These are phyloP conservation scores for Calameuta pallipes DNA, from an alignment of 2,888 invertebrate genomes.

Conservation along the genomic window DNA sequence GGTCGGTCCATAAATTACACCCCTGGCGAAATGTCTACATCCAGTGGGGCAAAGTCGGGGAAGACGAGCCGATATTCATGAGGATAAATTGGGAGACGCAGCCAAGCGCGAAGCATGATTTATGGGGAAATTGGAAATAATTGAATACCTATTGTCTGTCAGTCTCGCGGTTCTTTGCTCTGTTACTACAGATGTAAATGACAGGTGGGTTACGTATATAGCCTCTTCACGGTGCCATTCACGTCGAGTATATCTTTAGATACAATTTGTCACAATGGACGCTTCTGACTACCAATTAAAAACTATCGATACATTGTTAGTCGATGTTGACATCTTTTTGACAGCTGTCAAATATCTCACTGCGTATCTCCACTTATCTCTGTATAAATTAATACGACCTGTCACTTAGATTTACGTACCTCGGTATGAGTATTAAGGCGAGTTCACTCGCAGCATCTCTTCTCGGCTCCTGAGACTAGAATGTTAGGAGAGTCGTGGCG, in stretches of 20 bases:
- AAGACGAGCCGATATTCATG: neutral
- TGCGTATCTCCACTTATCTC: neutral
- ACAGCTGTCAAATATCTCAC: neutral
- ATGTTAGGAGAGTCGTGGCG: neutral
- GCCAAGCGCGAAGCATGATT: conserved; percentile 52
- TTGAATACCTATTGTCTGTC: conserved; percentile 15
- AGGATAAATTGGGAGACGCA: neutral
- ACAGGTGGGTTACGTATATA: neutral
- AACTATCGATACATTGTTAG: neutral
- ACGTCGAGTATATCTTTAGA: conserved; percentile 1
- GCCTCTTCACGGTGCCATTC: conserved; percentile 6
- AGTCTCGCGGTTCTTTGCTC: neutral
- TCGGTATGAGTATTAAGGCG: neutral
- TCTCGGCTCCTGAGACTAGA: neutral
- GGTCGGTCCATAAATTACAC: neutral
- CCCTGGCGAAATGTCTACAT: neutral
- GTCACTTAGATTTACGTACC: neutral
- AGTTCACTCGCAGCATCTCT: neutral
- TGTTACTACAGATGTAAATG: neutral
- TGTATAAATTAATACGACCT: neutral
- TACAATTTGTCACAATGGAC: neutral
- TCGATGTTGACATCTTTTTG: neutral
- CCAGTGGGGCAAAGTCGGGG: neutral
- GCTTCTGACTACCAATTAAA: neutral
- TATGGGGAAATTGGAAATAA: conserved; percentile 42